A percentile compares a stretch with the other conserved stretches of the same genome.
Conservation (phyloP, 2,797 vertebrate species). For the Clarias fuscus region DNA sequence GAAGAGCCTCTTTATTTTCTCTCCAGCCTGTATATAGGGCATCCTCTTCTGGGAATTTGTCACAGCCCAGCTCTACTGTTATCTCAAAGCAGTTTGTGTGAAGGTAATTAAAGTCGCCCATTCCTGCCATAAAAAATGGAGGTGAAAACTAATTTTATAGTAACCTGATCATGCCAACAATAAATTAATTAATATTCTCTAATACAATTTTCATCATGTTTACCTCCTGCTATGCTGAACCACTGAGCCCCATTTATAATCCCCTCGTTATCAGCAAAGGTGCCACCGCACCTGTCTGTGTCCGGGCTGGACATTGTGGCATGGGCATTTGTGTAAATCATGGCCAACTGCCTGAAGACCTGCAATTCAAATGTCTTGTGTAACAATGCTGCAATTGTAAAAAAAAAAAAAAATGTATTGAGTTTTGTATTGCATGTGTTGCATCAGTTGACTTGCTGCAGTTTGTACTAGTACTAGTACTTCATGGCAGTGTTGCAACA, state of each 20-base stretch:
- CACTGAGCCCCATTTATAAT: constrained; percentile 89
- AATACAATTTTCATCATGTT: constrained; percentile 37
- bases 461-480: constrained; percentile 8
- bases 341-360: constrained; percentile 88
- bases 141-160: neutral
- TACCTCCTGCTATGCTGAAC: constrained; percentile 89
- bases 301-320: constrained; percentile 79
- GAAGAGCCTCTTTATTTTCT: constrained; percentile 86
- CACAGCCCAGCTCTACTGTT: constrained; percentile 90
- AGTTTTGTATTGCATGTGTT: constrained; percentile 7
- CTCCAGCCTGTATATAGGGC: constrained; percentile 84
- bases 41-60: constrained; percentile 90
- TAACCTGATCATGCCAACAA: neutral
- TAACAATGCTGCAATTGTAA: constrained; percentile 15
- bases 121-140: constrained; percentile 73
- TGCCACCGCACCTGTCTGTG: constrained; percentile 81
- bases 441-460: constrained; percentile 24
- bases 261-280: constrained; percentile 74
- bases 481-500: constrained; percentile 21
- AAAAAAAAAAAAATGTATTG: too few relatives aligned
- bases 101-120: constrained; percentile 98
- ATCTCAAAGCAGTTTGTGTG: constrained; percentile 98
- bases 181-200: neutral
- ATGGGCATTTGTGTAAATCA: constrained; percentile 83
- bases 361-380: constrained; percentile 57